These are phyloP conservation scores for Poecile montanus DNA, from an alignment of 2,797 vertebrate genomes.

Conservation along the genomic window DNA sequence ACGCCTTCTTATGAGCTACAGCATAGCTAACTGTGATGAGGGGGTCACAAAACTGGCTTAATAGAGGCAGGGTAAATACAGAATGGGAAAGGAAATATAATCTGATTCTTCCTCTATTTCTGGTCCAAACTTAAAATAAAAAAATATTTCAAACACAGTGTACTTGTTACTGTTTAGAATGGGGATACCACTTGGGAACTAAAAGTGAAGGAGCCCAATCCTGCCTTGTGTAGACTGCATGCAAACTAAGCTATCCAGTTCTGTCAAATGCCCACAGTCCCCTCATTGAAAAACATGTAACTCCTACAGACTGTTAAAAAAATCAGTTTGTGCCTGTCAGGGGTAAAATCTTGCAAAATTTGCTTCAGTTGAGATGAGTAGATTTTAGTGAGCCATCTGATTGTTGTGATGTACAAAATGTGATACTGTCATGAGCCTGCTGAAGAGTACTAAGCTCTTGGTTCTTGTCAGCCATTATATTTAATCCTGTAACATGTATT, in stretches of 20 bases:
- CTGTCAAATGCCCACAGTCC: not conserved
- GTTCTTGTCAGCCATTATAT: not conserved
- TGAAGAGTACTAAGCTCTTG: not conserved
- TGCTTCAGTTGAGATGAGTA: not conserved
- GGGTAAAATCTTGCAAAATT: not conserved
- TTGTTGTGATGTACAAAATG: not conserved
- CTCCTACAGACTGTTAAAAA: not conserved
- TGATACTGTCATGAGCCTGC: not conserved
- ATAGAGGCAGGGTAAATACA: not conserved
- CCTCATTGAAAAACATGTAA: not conserved
- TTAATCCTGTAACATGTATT: not conserved
- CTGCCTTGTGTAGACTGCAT: not conserved
- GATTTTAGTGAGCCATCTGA: constrained; percentile 11
- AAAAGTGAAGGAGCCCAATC: not conserved
- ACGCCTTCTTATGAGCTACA: not conserved
- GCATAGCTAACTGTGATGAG: not conserved
- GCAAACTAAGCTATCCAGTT: not conserved
- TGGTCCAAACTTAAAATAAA: not conserved
- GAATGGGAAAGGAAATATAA: not conserved
- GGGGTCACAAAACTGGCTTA: not conserved
- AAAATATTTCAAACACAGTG: not conserved
- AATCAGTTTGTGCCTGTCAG: not conserved
- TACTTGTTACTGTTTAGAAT: not conserved
- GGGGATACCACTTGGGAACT: not conserved
- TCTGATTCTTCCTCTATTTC: not conserved